Evolutionary conservation across 2,797 vertebrate species (phyloP), one percentile per base, ranked within the genome.

Genomic region (Sebastolobus altivelis): DNA sequence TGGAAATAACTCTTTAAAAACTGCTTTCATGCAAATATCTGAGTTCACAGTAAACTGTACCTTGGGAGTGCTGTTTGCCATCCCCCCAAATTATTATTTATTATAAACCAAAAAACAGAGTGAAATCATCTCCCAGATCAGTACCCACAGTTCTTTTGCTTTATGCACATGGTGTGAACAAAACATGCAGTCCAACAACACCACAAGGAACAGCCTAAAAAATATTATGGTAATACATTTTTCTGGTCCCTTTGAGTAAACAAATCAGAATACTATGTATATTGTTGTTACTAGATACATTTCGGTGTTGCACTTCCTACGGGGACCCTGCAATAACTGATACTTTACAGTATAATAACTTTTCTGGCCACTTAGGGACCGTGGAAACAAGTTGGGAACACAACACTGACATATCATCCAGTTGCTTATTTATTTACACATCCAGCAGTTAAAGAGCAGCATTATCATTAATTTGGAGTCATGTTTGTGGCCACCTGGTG

Each of bases 1-100:
- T 65, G 22, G n/a, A 40, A 68, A 43, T 52, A 74, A 77, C 72
- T 58, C 27, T 72, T 22, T 22, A 35, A 49, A 72, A 54, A 78
- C 37, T 10, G 16, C 27, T 59, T 29, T 33, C 9, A 75, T 10
- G 14, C 40, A 65, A 70, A 71, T 49, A 59, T 65, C 4, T 12
- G 37, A 25, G 16, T 37, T 76, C 7, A 60, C 16, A 55, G 38
- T 14, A 62, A 81, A 55, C 5, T 58, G 35, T 55, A 54, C 63
- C 25, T 38, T 1, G 13, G 52, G 27, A 66, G 6, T 27, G 31
- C 6, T 54, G n/a, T 33, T n/a, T 20, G 38, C 1, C 29, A 6
- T 52, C 1, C 29, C 29, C 1, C 3, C 60, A n/a, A 46, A 18
- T 27, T 27, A 46, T 5, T 14, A 33, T 49, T 29, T 49, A 46